Evolutionary conservation across 2,888 invertebrate genomes (phyloP), one percentile per base, ranked within the genome.

Genomic region (Drosophila infuscata): DNA sequence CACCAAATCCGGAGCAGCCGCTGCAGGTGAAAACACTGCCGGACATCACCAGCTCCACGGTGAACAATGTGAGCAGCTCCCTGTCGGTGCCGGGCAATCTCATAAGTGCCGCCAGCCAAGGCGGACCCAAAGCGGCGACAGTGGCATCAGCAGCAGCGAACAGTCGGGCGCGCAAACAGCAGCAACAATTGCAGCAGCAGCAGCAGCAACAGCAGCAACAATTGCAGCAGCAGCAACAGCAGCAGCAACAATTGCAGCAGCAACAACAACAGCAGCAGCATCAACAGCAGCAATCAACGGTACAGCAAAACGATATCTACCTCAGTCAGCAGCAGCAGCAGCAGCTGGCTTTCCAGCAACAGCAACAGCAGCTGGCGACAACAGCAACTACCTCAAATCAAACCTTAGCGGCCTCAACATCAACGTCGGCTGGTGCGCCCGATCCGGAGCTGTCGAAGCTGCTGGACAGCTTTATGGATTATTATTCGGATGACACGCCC

Each of bases 391-490:
- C 93, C 89, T 92, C 92, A 92, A 73, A 82, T 86, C 46, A 25
- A 46, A 84, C 81, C 85, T 79, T 90, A 88, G 74, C 83, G 82
- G 81, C 88, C 83, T 88, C 85, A 65, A 81, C 84, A 36, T 81
- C 80, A 63, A 79, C 84, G 36, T 79, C 80, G 74, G 79, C 89
- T 61, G 82, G 91, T 77, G 76, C 92, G 73, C 91, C 61, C 62
- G 97, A 97, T 93, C 95, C 96, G 59, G 94, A 96, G 73, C 94
- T 98, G 60, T 97, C 97, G 4, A 96, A 97, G 88, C 95, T 98
- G 82, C 93, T 98, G 81, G 97, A 98, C 94, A 96, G 96, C 92
- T 96, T 97, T 72, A 96, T 97, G 91, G 97, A 97, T 78, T 95
- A 96, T 90, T 96, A 96, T 92, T 95, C 96, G 70, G 96, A 96